Base-by-base conservation (phyloP, 2,888 invertebrate genomes). In the Phalera bucephala region DNA sequence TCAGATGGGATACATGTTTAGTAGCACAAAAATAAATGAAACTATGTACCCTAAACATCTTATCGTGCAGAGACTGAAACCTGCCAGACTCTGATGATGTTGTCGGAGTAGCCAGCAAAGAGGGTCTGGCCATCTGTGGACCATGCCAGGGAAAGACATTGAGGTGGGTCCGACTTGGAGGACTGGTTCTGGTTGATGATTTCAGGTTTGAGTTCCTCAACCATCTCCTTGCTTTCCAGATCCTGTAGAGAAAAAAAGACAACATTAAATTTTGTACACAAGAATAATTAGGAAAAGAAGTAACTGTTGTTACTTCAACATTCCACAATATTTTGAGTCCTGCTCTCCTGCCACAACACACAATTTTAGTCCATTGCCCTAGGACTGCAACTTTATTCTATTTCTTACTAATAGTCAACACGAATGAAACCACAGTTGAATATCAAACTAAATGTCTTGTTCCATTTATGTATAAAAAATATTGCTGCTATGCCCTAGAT, bases 101-200 rank as follows among this genome's bases (percentile, higher is more conserved):
- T 98, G 91, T 99, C 99, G 11, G 99, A 98, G 90, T 99, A 99
- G 41, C 99, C 99, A 76, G 99, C 98, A 77, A 99, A 99, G 66
- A 99, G 91, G 29, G 99, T 99, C 87, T 99, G 99, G 52, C 99
- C 99, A 80, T 99, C 99, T 31, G 98, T 96, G 41, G 99, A 99
- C 99, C 99, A 99, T 12, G 99, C 98, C 70, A 99, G 91, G 3
- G 98, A 99, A 58, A 98, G 92, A 88, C 99, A 99, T 81, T 97
- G 96, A 28, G 99, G 98, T 57, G 97, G 97, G 71, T 97, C 97
- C 31, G 96, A 94, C 87, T 97, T 97, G 37, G 94, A 91, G 13
- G 91, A 91, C 69, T 93, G 92, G n/a, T 91, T 90, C 70, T 90
- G 91, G 38, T 93, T 91, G 46, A 97, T 95, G 60, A 99, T 96